phyloP scores from a whole-genome alignment of 2,797 vertebrate genomes.

The Anomalospiza imberbis region DNA sequence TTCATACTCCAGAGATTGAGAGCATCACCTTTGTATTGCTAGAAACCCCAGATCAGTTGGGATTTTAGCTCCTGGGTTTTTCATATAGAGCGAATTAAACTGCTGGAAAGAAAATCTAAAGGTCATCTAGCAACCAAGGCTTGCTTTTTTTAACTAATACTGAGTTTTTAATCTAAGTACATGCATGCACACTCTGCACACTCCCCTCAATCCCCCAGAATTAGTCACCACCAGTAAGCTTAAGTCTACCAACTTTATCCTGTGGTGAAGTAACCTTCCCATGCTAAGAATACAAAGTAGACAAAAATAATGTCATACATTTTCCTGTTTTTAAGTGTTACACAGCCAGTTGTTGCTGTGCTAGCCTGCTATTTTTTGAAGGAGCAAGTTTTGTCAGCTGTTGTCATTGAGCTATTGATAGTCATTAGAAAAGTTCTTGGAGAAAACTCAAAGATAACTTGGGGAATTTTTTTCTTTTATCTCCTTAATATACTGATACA shows the following conservation, averaged over 20 bases:
- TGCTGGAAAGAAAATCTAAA: conserved; percentile 21
- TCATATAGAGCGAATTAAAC: conserved; percentile 39
- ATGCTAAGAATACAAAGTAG: not conserved
- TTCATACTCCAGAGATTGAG: conserved; percentile 46
- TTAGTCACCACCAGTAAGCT: not conserved
- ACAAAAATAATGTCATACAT: not conserved
- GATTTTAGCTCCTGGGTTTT: conserved; percentile 50
- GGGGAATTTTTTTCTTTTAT: not conserved
- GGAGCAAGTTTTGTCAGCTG: not conserved
- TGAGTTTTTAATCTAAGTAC: not conserved
- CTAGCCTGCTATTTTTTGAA: not conserved
- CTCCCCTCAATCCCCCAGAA: not conserved
- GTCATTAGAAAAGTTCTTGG: not conserved
- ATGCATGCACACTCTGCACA: not conserved
- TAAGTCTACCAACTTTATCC: not conserved
- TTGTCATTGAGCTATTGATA: not conserved
- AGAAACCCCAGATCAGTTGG: conserved; percentile 1
- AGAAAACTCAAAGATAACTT: not conserved
- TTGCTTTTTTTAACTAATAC: conserved; percentile 5
- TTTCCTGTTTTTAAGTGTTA: not conserved
- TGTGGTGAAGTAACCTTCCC: not conserved
- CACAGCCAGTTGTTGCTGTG: not conserved
- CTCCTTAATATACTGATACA: not conserved
- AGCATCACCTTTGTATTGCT: conserved; percentile 52
- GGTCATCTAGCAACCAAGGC: conserved; percentile 4